Evolutionary conservation across 2,888 invertebrate genomes (phyloP), one percentile per base, ranked within the genome.

Genomic region (Agrochola circellaris): DNA sequence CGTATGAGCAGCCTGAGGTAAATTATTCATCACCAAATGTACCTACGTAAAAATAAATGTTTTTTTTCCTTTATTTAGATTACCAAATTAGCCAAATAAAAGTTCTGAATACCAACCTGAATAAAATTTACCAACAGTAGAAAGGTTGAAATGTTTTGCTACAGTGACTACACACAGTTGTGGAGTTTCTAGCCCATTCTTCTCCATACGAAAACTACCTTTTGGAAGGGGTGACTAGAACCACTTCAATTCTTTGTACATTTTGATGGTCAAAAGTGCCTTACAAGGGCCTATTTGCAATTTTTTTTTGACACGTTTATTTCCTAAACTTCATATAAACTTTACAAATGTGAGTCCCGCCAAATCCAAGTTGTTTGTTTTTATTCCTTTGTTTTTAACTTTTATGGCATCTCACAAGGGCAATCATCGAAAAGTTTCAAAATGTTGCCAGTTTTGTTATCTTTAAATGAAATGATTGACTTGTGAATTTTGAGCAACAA

Each of bases 1-100:
- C 97, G 97, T 45, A 95, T 98, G 66, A 93, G 85, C 75, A 94
- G 92, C 75, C 92, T 98, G 72, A 97, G 97, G 97, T 97, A 82
- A 34, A 34, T 45, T 5, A 11, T 45, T 56, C 23, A 56, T n/a
- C n/a, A n/a, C 4, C 11, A 34, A 54, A n/a, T 30, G 9, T 13
- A 34, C 34, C 34, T 34, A 20, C 23, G n/a, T 58, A 1, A 15
- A 13, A 15, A 9, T 13, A 17, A 30, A 26, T 13, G 13, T 9
- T 9, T 13, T n/a, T 48, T 23, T 38, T 23, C 3, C 13, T 23
- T 5, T 6, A 4, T 11, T 38, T 0, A 15, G 7, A 48, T 48
- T 17, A 48, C 11, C 9, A 48, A 34, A 38, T 54, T n/a, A 20
- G 6, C 48, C 8, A 23, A 51, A 2, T n/a, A 38, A 65, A 8